Base-by-base conservation (phyloP, 2,888 invertebrate genomes). In the Hartigia nigra region DNA sequence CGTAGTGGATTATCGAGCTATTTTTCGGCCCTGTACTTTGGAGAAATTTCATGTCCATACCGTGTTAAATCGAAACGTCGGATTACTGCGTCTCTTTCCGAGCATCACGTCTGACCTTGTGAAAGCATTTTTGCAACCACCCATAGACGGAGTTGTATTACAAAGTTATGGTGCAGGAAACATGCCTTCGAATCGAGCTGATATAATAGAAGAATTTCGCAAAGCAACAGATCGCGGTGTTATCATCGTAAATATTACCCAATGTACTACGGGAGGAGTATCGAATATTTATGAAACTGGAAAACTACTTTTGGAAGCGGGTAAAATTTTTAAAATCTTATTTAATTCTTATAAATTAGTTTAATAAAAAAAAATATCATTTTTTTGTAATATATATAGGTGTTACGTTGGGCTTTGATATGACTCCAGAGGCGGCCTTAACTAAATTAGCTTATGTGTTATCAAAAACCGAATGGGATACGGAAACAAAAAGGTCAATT, bases 141-240 rank as follows among this genome's bases (percentile, higher is more conserved):
- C 98, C 23, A 96, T 96, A 80, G 92, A 94, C 86, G 96, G 99
- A 23, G 95, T 98, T 0, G 96, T 99, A 0, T 91, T 99, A 70
- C 97, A 98, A 92, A 96, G 97, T 0, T 99, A 98, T 87, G 99
- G 99, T 0, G 94, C 97, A 0, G 99, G 99, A 0, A 99, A 99
- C 89, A 95, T 98, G 69, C 99, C 99, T 0, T 95, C 95, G 0
- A 96, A 96, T 88, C 94, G 97, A 12, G 92, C 92, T n/a, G 98
- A 98, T 85, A 92, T 99, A 1, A 91, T 98, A 12, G 92, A 94
- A 0, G 96, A 94, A 83, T 92, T 99, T 32, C 92, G 93, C 37
- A 93, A 93, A 0, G 98, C 98, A 0, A 93, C 95, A 0, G 91
- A 94, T 12, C 92, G 96, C 14, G 97, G 97, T 0, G 95, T 98